A percentile compares a stretch with the other conserved stretches of the same genome.
Evolutionary conservation across 2,888 invertebrate species (phyloP).

Genomic region (Lasioglossum zephyrum): DNA sequence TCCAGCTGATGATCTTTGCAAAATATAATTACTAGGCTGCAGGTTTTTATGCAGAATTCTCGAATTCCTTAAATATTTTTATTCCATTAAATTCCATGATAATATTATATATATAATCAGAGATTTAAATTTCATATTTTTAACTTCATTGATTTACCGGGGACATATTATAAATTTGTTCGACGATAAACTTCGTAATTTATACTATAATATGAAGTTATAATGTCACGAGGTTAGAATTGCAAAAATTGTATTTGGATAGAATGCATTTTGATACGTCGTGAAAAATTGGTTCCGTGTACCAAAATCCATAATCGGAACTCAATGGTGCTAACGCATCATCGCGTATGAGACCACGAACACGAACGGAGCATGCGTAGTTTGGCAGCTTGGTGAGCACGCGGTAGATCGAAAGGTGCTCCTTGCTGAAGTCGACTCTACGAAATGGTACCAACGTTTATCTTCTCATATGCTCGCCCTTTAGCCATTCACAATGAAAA

Average conservation of each 20-base stretch:
- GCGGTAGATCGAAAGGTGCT: conserved; percentile 50
- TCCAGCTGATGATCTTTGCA: background rate
- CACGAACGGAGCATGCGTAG: conserved; percentile 45
- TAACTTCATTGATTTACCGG: background rate
- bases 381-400: background rate
- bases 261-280: background rate
- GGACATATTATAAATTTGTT: background rate
- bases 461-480: background rate
- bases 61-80: too few relatives aligned
- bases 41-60: background rate
- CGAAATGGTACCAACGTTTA: conserved; percentile 36
- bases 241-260: too few relatives aligned
- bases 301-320: conserved; percentile 42
- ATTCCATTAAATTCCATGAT: too few relatives aligned
- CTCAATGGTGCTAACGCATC: conserved; percentile 43
- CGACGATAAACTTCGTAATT: background rate
- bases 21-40: background rate
- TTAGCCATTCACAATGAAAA: background rate
- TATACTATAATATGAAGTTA: background rate
- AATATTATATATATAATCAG: background rate
- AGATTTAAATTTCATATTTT: background rate
- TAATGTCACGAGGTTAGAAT: background rate
- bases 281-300: background rate
- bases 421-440: conserved; percentile 19
- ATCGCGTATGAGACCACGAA: conserved; percentile 30